These are phyloP conservation scores for Papilio elwesi DNA, from an alignment of 2,888 invertebrate genomes.

Conservation along the genomic window DNA sequence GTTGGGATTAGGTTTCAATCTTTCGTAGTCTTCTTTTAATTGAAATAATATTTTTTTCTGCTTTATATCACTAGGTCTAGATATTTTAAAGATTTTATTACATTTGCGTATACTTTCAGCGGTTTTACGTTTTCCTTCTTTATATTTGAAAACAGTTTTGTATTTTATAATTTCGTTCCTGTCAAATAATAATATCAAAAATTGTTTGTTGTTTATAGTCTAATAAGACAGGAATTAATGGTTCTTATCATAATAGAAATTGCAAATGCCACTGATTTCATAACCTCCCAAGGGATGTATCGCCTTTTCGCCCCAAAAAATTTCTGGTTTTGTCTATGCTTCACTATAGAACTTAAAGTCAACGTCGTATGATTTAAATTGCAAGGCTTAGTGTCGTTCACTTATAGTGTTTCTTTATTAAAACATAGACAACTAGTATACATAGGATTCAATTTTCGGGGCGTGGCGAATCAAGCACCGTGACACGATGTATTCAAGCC, in stretches of 20 bases:
- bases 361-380: slow-evolving; percentile 52
- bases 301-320: slow-evolving; percentile 80
- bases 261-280: slow-evolving; percentile 89
- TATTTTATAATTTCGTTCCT: too few species aligned
- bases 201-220: slow-evolving; percentile 76
- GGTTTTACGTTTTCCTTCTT: too few species aligned
- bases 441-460: slow-evolving; percentile 82
- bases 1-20: too few species aligned
- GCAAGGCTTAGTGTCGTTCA: slow-evolving; percentile 39
- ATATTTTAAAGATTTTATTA: too few species aligned
- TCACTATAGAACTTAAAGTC: slow-evolving; percentile 52
- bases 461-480: slow-evolving; percentile 83
- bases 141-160: too few species aligned
- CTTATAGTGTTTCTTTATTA: slow-evolving; percentile 63
- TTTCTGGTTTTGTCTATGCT: slow-evolving; percentile 45
- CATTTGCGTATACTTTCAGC: too few species aligned
- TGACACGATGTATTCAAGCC: slow-evolving; percentile 83
- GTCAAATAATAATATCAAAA: slow-evolving; percentile 25
- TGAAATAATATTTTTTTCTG: too few species aligned
- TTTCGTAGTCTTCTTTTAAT: too few species aligned
- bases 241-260: slow-evolving; percentile 84
- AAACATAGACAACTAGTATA: slow-evolving; percentile 72
- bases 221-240: slow-evolving; percentile 83
- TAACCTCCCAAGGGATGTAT: slow-evolving; percentile 84
- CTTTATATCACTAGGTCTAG: too few species aligned